Conservation (phyloP, 2,888 invertebrate genomes). For the Candidula unifasciata region DNA sequence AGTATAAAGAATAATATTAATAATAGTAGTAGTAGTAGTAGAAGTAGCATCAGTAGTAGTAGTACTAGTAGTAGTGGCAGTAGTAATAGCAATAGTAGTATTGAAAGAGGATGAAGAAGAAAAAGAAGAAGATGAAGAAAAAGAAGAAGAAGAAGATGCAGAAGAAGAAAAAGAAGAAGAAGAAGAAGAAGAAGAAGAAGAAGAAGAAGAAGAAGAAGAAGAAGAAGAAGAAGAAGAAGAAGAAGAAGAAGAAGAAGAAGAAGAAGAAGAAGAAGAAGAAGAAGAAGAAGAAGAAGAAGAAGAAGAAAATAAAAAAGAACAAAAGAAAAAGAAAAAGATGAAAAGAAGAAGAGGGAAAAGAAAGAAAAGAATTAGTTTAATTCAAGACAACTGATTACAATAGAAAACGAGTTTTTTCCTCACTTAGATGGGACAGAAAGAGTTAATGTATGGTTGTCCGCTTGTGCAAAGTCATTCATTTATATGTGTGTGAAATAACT, state of each 20-base stretch:
- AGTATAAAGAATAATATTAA: too few relatives aligned
- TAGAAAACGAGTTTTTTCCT: too few relatives aligned
- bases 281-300: background rate
- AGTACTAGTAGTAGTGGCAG: too few relatives aligned
- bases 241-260: background rate
- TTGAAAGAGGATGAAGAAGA: too few relatives aligned
- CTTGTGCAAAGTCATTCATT: too few relatives aligned
- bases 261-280: background rate
- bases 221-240: background rate
- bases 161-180: conserved; percentile 27
- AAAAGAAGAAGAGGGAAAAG: background rate
- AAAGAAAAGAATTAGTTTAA: background rate
- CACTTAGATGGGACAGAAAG: too few relatives aligned
- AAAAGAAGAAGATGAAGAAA: too few relatives aligned
- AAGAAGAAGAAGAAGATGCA: background rate
- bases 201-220: conserved; percentile 3
- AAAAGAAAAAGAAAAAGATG: background rate
- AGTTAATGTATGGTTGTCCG: background rate
- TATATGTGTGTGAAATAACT: too few relatives aligned
- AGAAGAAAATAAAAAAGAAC: background rate
- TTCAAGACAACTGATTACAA: background rate
- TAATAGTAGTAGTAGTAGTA: too few relatives aligned
- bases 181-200: background rate
- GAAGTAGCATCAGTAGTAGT: too few relatives aligned
- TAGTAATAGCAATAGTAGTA: too few relatives aligned